Evolutionary conservation across 1,140 invertebrate species (phyloP).

Genomic region (Whitmania pigra): DNA sequence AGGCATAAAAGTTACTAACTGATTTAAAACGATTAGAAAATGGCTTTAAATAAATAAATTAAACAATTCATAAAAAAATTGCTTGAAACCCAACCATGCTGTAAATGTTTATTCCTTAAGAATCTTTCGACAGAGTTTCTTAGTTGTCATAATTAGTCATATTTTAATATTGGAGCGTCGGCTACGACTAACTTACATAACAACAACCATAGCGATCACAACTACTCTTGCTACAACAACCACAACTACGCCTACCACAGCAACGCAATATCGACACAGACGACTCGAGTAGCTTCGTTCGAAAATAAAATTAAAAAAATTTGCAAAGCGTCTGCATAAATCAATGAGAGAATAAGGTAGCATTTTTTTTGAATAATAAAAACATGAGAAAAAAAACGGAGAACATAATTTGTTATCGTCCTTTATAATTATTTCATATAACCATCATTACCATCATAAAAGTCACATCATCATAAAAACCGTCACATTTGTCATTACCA

Average conservation of each 20-base stretch:
- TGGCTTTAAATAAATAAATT: background rate
- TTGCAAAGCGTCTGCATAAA: no score
- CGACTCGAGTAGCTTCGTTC: background rate
- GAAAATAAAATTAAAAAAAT: no score
- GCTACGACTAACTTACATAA: no score
- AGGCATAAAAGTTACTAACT: no score
- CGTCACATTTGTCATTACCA: background rate
- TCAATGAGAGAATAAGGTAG: no score
- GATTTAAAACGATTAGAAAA: background rate
- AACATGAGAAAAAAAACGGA: no score
- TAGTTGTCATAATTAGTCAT: no score
- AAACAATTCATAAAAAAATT: background rate
- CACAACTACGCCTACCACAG: background rate
- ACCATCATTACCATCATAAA: constrained; percentile 1
- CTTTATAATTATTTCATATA: background rate
- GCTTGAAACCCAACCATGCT: background rate
- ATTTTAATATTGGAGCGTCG: no score
- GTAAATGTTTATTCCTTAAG: background rate
- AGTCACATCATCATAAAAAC: background rate
- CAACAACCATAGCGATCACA: background rate
- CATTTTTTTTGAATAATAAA: no score
- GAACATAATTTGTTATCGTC: no score
- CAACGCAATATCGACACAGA: background rate
- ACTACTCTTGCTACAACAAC: background rate
- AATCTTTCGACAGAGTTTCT: background rate